Evolutionary conservation across 2,113 vertebrate species (phyloP).

Genomic region (Marcusenius ussheri): DNA sequence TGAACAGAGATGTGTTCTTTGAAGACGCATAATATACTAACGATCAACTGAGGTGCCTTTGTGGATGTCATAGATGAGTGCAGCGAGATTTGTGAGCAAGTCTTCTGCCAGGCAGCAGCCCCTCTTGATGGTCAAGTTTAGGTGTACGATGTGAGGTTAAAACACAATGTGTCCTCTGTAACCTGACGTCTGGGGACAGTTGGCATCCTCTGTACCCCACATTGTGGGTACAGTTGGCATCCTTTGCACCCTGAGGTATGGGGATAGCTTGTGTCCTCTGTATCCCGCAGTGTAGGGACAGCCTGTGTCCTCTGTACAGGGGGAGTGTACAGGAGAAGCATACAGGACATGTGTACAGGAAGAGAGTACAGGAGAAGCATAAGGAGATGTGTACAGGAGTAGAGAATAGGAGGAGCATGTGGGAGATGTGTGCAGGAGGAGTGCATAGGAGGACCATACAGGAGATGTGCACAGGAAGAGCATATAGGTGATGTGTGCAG

Average conservation of each 20-base stretch:
- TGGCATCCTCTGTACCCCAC: background rate
- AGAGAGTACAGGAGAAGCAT: background rate
- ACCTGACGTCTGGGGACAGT: background rate
- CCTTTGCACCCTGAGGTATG: background rate
- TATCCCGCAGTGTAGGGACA: background rate
- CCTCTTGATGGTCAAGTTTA: background rate
- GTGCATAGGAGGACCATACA: too few species aligned
- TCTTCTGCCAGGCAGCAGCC: background rate
- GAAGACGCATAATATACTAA: background rate
- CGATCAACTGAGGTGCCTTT: background rate
- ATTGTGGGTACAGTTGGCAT: too few species aligned
- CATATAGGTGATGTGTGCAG: background rate
- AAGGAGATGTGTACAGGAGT: background rate
- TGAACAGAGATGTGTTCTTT: background rate
- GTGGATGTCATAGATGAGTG: background rate
- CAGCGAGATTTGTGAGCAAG: background rate
- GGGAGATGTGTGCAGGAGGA: background rate
- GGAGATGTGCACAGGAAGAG: background rate
- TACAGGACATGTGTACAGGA: background rate
- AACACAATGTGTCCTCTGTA: background rate
- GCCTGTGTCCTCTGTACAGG: background rate
- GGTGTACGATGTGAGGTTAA: background rate
- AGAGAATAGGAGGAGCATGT: background rate
- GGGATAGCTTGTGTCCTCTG: background rate
- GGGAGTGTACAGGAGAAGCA: background rate